Percentiles rank a stretch among this genome's conserved stretches.
Evolutionary conservation across 2,113 vertebrate genomes (phyloP).

Genomic region (Pituophis catenifer): DNA sequence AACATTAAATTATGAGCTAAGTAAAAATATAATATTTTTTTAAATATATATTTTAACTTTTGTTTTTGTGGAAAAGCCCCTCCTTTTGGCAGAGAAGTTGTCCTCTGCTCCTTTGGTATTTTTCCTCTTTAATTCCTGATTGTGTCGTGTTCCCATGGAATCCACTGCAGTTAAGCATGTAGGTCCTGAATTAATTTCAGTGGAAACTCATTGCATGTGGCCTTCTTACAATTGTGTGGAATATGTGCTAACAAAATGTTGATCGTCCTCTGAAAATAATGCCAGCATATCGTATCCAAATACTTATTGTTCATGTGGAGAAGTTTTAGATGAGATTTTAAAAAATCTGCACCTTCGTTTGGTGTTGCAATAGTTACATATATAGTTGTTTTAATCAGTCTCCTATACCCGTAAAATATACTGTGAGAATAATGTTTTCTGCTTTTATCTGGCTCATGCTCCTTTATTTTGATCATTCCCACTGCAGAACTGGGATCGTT

Average conservation of each 20-base stretch:
- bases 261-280: background rate
- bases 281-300: background rate
- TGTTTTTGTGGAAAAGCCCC: background rate
- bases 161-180: background rate
- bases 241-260: background rate
- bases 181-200: background rate
- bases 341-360: background rate
- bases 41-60: background rate
- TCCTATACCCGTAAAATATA: background rate
- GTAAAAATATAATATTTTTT: background rate
- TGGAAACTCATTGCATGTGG: background rate
- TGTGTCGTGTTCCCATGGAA: background rate
- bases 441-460: constrained; percentile 15
- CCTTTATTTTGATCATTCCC: constrained; percentile 2
- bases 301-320: background rate
- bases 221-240: background rate
- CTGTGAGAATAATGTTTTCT: constrained; percentile 11
- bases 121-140: background rate
- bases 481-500: background rate
- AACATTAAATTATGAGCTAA: background rate
- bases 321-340: background rate
- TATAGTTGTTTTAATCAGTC: background rate
- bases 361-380: background rate
- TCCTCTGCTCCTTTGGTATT: background rate
- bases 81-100: background rate